Evolutionary conservation across 2,113 vertebrate species (phyloP).

Genomic region (Loxodonta africana): DNA sequence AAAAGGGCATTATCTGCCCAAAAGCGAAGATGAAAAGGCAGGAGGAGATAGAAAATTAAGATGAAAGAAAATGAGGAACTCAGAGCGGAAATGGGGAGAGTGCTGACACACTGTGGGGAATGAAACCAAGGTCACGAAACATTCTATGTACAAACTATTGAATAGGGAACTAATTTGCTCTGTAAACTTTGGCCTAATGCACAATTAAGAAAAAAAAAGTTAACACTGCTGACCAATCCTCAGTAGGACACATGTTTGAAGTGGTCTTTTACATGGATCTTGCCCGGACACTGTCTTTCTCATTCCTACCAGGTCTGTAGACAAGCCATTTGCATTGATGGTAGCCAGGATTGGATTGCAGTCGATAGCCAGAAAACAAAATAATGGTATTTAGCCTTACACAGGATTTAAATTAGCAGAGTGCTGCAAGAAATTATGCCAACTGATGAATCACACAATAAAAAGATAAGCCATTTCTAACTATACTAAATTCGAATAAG

Average conservation of each 20-base stretch:
- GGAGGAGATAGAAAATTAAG: too few relatives aligned
- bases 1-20: too few relatives aligned
- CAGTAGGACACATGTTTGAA: background rate
- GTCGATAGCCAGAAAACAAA: constrained; percentile 11
- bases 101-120: too few relatives aligned
- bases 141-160: too few relatives aligned
- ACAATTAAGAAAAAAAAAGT: background rate
- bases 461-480: constrained; percentile 1
- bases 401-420: background rate
- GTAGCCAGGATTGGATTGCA: background rate
- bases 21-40: too few relatives aligned
- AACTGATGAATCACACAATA: background rate
- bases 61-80: too few relatives aligned
- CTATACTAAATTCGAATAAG: background rate
- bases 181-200: too few relatives aligned
- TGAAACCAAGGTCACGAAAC: too few relatives aligned
- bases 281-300: background rate
- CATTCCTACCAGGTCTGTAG: rapidly evolving
- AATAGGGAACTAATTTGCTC: too few relatives aligned
- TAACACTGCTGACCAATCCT: background rate
- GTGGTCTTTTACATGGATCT: background rate
- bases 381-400: background rate
- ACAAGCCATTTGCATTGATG: background rate
- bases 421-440: background rate
- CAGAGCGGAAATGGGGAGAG: too few relatives aligned